Base-by-base conservation (phyloP, 2,797 vertebrate genomes). In the Gymnopithys bicolor region DNA sequence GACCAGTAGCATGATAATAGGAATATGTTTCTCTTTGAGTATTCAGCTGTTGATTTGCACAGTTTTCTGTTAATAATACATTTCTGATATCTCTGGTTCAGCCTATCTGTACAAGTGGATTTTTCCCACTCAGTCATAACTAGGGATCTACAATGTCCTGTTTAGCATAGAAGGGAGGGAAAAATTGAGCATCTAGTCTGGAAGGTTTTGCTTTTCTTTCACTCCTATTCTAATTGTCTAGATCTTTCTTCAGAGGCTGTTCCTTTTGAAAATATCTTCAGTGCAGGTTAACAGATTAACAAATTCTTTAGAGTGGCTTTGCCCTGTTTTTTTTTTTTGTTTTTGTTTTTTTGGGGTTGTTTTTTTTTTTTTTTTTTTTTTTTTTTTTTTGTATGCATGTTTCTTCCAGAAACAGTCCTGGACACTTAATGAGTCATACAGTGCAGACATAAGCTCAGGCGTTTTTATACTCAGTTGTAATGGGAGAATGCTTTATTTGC, bases 381-480 rank as follows among this genome's bases (percentile, higher is more conserved):
- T 39, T 39, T 13, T 39, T 39, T 39, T 39, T 39, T 39, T 41
- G 14, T 41, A 13, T 41, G 39, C 5, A 5, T 41, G 39, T 41
- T 41, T 41, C 35, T 94, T 80, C 67, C 67, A 87, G 60, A 83
- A 90, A 64, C 13, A 8, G 39, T 66, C 58, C 37, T 82, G 84
- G 77, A 78, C 80, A 85, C 39, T 56, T 87, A 67, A 94, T 97
- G 95, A 97, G 63, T 97, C 95, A 97, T 75, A 68, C 43, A 43
- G 27, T 55, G 10, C 59, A 80, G 48, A 56, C 68, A 64, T 69
- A 52, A 84, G 37, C 66, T 96, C 60, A 90, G 64, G 89, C 75
- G 66, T 21, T 79, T 49, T 77, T 55, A 74, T 69, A 35, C n/a
- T 85, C 32, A 51, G 5, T 84, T 87, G 58, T 49, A 73, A 60